These are phyloP conservation scores for Gallinago media DNA, from an alignment of 2,113 vertebrate genomes.

Conservation along the genomic window DNA sequence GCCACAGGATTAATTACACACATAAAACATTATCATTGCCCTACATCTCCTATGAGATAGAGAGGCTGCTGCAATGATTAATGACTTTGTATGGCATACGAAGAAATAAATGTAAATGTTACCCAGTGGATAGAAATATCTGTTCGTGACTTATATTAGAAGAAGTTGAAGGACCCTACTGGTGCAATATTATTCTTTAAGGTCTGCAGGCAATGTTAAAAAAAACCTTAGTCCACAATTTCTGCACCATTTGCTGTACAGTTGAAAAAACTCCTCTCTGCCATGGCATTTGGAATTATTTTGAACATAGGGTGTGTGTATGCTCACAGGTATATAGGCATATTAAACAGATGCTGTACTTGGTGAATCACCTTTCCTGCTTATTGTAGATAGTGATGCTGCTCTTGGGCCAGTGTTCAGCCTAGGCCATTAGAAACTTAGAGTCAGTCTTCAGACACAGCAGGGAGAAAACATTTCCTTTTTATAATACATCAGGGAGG, in stretches of 20 bases:
- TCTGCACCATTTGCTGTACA: background rate
- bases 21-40: conserved; percentile 82
- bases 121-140: conserved; percentile 37
- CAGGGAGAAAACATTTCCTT: background rate
- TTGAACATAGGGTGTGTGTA: rapidly evolving
- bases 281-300: background rate
- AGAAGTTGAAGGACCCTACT: conserved; percentile 14
- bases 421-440: background rate
- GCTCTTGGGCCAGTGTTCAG: background rate
- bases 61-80: conserved; percentile 72
- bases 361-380: background rate
- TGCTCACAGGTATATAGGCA: background rate
- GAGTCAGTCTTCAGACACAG: background rate
- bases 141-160: conserved; percentile 39
- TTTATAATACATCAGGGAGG: background rate
- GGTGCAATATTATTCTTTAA: conserved; percentile 32
- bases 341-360: background rate
- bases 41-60: conserved; percentile 73
- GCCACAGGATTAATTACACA: conserved; percentile 80
- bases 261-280: background rate
- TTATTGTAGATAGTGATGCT: background rate
- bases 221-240: background rate
- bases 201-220: background rate
- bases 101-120: conserved; percentile 68
- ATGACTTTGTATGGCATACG: conserved; percentile 57